A percentile compares a stretch with the other conserved stretches of the same genome.
These are phyloP conservation scores for Rana temporaria DNA, from an alignment of 2,113 vertebrate genomes.

Conservation along the genomic window DNA sequence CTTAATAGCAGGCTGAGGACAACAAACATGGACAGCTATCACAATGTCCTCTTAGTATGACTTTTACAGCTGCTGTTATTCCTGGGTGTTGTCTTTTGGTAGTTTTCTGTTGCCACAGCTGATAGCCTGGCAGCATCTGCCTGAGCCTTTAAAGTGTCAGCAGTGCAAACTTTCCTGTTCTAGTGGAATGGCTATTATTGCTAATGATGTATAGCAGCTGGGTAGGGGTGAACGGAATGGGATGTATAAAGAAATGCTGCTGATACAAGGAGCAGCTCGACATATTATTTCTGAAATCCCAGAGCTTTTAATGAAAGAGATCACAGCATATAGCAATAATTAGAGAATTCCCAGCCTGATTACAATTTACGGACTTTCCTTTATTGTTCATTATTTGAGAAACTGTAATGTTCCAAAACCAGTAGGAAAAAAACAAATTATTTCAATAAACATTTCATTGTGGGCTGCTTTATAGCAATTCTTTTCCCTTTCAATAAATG, in stretches of 20 bases:
- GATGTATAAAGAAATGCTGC: slow-evolving; percentile 79
- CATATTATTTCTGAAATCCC: slow-evolving; percentile 78
- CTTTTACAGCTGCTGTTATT: slow-evolving; percentile 82
- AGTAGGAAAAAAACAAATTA: too few relatives aligned
- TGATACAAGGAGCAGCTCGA: slow-evolving; percentile 82
- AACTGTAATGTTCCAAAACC: too few relatives aligned
- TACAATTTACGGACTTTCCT: not conserved
- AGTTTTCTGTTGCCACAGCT: slow-evolving; percentile 83
- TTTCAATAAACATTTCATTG: too few relatives aligned
- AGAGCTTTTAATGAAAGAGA: slow-evolving; percentile 81
- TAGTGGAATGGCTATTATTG: slow-evolving; percentile 82
- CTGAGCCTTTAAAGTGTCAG: slow-evolving; percentile 83
- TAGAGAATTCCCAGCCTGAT: not conserved
- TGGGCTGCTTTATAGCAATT: too few relatives aligned
- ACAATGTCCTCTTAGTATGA: slow-evolving; percentile 69
- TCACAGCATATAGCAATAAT: slow-evolving; percentile 73
- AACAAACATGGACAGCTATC: slow-evolving; percentile 55
- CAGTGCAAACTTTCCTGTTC: slow-evolving; percentile 74
- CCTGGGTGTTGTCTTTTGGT: slow-evolving; percentile 77
- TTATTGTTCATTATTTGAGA: not conserved
- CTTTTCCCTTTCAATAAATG: too few relatives aligned
- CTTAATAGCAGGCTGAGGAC: not conserved
- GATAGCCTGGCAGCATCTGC: slow-evolving; percentile 81
- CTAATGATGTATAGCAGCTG: slow-evolving; percentile 87
- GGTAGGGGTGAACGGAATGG: slow-evolving; percentile 79